Base-by-base conservation (phyloP, 2,113 vertebrate genomes). In the Sapajus apella region DNA sequence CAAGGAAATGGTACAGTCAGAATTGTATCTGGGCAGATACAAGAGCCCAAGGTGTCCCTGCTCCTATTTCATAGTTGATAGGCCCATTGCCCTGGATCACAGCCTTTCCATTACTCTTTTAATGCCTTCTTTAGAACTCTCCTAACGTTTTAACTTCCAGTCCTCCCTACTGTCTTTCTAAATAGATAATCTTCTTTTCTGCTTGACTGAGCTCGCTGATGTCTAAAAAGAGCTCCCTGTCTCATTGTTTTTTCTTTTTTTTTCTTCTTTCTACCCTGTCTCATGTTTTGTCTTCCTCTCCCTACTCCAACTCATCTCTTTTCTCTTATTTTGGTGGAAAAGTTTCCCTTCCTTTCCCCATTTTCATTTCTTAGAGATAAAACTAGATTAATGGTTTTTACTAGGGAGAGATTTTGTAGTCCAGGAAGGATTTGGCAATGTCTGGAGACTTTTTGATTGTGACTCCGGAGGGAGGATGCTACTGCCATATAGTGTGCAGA, bases 351-450 rank as follows among this genome's bases (percentile, higher is more conserved):
- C 47, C 47, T 30, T 43, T 43, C 52, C 58, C 12, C 6, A 0
- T 20, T 13, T 90, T 96, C 20, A 8, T 84, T 88, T 89, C 23
- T 87, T 82, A 91, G 82, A 79, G 52, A 30, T 88, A 75, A 93
- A 27, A 55, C 56, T 88, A 66, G 17, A 40, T 82, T 17, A 52
- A 3, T 40, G 47, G n/a, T 68, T 52, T 50, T 47, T 40, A 70
- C 50, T 30, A 30, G 25, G 40, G 13, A 88, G 23, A 37, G n/a
- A 35, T 81, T 87, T 56, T 58, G 21, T 20, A 21, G 35, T 86
- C 16, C 7, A 23, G 50, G 52, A 58, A 32, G 72, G 13, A 90
- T 32, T 73, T 80, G 35, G 11, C 45, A 55, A 10, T 86, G 32
- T 77, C 23, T 72, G 35, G 88, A 90, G 89, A 45, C 32, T 72